Conservation (phyloP, 2,797 vertebrate genomes). For the Philypnodon macrostomus region DNA sequence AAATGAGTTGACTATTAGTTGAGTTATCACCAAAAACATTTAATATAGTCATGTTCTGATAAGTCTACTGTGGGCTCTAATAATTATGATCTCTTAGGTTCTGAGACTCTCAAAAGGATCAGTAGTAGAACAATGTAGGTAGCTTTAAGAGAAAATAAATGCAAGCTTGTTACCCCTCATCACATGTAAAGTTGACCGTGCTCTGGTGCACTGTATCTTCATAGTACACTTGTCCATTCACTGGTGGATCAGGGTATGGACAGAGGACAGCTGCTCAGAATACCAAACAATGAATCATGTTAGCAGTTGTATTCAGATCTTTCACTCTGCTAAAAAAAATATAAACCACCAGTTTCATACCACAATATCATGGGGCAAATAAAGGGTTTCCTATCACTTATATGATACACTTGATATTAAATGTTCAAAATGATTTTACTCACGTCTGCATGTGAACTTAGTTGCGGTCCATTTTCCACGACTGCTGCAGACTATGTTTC, state of each 20-base stretch:
- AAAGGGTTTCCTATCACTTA: too few relatives aligned
- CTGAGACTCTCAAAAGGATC: too few relatives aligned
- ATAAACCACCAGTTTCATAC: too few relatives aligned
- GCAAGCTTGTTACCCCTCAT: slow-evolving; percentile 79
- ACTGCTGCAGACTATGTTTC: slow-evolving; percentile 69
- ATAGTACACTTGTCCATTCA: slow-evolving; percentile 71
- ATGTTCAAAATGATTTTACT: slow-evolving; percentile 47
- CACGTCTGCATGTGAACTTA: slow-evolving; percentile 78
- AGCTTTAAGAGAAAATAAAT: not conserved
- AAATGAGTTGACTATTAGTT: not conserved
- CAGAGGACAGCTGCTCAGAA: slow-evolving; percentile 77
- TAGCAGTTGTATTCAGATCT: not conserved
- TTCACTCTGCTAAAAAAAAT: too few relatives aligned
- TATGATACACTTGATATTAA: too few relatives aligned
- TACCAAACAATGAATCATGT: not conserved
- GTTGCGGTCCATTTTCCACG: slow-evolving; percentile 75
- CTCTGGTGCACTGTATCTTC: slow-evolving; percentile 74
- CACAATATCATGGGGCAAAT: too few relatives aligned
- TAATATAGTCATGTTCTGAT: too few relatives aligned
- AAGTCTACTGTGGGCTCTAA: too few relatives aligned
- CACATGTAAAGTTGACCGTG: slow-evolving; percentile 75
- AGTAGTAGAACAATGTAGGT: too few relatives aligned
- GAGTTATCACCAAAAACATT: too few relatives aligned
- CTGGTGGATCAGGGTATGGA: slow-evolving; percentile 62
- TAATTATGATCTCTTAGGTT: not conserved